Evolutionary conservation across 2,113 vertebrate genomes (phyloP), one percentile per base, ranked within the genome.

Genomic region (Pogonocichla stellata): DNA sequence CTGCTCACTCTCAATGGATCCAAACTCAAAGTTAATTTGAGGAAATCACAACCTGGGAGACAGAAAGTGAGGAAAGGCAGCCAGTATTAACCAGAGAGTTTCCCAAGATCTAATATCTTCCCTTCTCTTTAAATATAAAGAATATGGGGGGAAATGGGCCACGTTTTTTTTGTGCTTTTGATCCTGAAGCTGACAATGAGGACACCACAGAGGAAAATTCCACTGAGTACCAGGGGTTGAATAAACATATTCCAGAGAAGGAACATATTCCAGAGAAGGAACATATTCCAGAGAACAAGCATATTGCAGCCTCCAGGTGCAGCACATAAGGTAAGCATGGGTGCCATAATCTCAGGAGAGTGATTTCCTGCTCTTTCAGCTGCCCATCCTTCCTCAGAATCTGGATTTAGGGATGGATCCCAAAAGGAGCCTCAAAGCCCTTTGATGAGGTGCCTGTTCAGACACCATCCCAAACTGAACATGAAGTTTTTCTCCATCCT

Each of bases 141-240:
- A 31, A 1, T 34, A 9, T n/a, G 5, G 36, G 19, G 18, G 2
- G 0, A n/a, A 64, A 80, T 1, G 4, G 15, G 4, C 4, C 14
- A 4, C 1, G 50, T 36, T 18, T 12, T 34, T 18, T 15, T 58
- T 3, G 10, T 25, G 26, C 4, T 14, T 72, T 56, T 53, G 12
- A 19, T 72, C 45, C 58, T 72, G 14, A 48, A 19, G 5, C 14
- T 85, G n/a, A 19, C 15, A 73, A 36, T 0, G 1, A 62, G 34
- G 36, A 60, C 8, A 60, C 2, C 16, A 31, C 2, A 7, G 12
- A 70, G 34, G 5, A 24, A 4, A 64, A 45, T 33, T 54, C 50
- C 28, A 61, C 20, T 19, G 17, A n/a, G 24, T 14, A 6, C 15
- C 26, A 29, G 42, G 47, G 17, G 3, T 4, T 64, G 7, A 77